Base-by-base conservation (phyloP, 1,140 invertebrate genomes). In the Aphaenogaster ashmeadi region DNA sequence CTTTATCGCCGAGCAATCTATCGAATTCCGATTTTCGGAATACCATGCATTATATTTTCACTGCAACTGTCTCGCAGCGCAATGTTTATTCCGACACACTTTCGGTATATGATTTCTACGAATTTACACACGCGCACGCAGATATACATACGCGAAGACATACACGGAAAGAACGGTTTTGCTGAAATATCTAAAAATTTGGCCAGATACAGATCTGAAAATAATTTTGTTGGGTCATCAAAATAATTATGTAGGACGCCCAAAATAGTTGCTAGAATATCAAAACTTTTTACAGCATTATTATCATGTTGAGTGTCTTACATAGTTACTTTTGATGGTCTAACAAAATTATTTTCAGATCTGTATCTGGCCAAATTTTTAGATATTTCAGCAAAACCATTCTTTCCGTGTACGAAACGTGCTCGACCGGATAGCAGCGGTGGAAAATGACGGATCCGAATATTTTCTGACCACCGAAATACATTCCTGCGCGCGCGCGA, bases 391-490 rank as follows among this genome's bases (percentile, higher is more conserved):
- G 27, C 27, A 27, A 27, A 27, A 27, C 27, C 27, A 27, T 27
- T 27, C 27, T 27, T 27, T 27, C 27, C 27, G 27, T 27, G 27
- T 27, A 27, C 27, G 27, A 36, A 54, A 58, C 6, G 21, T 36
- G n/a, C 18, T 47, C 18, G 33, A 5, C 3, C 11, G 38, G 33
- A 47, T 7, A 47, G 18, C 58, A 27, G 18, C 0, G 4, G 9
- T 66, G 18, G 50, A 56, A 72, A 81, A 13, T n/a, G 58, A 64
- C 0, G 21, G 27, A 56, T 71, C 11, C n/a, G 47, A 71, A 33
- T 81, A 72, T 80, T 81, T 71, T 33, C 50, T 52, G 15, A 44
- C 50, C 47, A 36, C 21, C 18, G 50, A 81, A n/a, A 81, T 38
- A 9, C 36, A n/a, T 50, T 44, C 18, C 36, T 44, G 38, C 21